Base-by-base conservation (phyloP, 2,888 invertebrate genomes). In the Acholoe squamosa region DNA sequence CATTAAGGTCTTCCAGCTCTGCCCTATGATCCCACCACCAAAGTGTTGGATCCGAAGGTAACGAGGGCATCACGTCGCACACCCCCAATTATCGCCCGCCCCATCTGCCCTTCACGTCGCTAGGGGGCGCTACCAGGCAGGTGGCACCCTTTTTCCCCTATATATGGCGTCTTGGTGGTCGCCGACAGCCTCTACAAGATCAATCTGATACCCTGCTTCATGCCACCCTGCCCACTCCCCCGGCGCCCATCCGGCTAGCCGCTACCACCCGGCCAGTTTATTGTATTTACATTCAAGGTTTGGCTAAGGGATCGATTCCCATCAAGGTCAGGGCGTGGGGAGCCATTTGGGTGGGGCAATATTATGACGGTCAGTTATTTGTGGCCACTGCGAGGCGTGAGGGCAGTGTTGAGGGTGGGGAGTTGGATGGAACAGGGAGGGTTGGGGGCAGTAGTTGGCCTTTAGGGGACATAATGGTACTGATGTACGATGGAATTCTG, bases 291-390 rank as follows among this genome's bases (percentile, higher is more conserved):
- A 28, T 71, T 71, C 31, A 28, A 28, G 28, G 71, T 28, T 71
- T 28, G 71, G 71, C 71, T 71, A 71, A 71, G 25, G 28, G 71
- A 71, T 71, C 71, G 71, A 71, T 71, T 71, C 31, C 71, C 31
- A 28, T 71, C 71, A 28, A 28, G 71, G 71, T 28, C 71, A n/a
- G 28, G 71, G 71, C 71, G 71, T 71, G 71, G 71, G 71, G 71
- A 71, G 71, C 71, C 71, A 71, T 71, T 71, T 28, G 71, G 14
- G 71, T 5, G 14, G 28, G 71, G 25, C 71, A 71, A 71, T 71
- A 71, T 71, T 71, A 71, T 71, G 71, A 71, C 71, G 71, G 71
- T 71, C 71, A 71, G 71, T 71, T 71, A 71, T 71, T 71, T 71
- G 71, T 25, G 71, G 31, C 71, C 43, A 5, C 28, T 25, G 12